These are phyloP conservation scores for Dyspetes luteomarginatus DNA, from an alignment of 2,888 invertebrate species.

Conservation along the genomic window DNA sequence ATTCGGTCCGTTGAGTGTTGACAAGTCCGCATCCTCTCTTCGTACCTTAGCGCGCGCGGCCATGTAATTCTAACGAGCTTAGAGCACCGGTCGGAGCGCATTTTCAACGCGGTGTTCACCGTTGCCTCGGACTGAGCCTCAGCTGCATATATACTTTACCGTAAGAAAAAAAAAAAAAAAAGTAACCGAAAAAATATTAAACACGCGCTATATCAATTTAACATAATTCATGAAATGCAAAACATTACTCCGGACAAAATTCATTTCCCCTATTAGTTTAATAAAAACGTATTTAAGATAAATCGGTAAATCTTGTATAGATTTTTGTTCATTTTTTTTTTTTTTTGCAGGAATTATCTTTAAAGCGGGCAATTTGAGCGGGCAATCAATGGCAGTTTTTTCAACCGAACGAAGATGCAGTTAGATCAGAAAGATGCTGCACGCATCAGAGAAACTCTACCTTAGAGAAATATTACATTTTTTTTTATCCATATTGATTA, in stretches of 20 bases:
- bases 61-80: conserved; percentile 82
- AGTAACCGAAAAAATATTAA: conserved; percentile 31
- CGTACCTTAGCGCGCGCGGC: conserved; percentile 77
- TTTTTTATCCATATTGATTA: not conserved
- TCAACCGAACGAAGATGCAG: no score
- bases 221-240: no score
- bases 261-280: no score
- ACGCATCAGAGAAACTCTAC: no score
- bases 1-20: conserved; percentile 81
- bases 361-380: no score
- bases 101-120: conserved; percentile 51
- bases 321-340: not conserved
- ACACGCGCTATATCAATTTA: no score
- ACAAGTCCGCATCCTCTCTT: conserved; percentile 80
- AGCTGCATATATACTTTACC: conserved; percentile 2
- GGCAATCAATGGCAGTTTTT: no score
- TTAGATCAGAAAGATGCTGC: no score
- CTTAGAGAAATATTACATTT: no score
- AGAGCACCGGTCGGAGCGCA: conserved; percentile 71
- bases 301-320: no score
- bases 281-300: no score
- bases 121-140: conserved; percentile 36
- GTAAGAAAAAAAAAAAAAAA: conserved; percentile 25
- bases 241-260: no score
- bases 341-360: not conserved